Conservation (phyloP, 2,888 invertebrate genomes). For the Muschampia plurimacula region DNA sequence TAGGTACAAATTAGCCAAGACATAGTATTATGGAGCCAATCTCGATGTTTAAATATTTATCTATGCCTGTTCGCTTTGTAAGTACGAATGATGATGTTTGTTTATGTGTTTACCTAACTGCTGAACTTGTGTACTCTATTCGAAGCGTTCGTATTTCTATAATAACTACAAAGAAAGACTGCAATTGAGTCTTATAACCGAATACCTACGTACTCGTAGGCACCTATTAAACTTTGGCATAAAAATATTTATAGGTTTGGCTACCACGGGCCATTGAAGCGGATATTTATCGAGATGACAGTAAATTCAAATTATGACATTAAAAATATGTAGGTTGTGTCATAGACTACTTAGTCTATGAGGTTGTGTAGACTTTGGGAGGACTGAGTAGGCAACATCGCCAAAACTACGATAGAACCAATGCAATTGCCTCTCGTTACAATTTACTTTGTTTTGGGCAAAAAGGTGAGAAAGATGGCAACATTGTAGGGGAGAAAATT, state of each 20-base stretch:
- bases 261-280: background rate
- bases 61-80: conserved; percentile 81
- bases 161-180: conserved; percentile 63
- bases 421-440: background rate
- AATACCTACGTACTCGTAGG: background rate
- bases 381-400: too few relatives aligned
- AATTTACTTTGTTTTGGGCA: background rate
- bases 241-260: background rate
- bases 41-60: conserved; percentile 80
- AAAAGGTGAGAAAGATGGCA: background rate
- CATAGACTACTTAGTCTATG: too few relatives aligned
- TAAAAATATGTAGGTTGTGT: too few relatives aligned
- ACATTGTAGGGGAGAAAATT: background rate
- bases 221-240: background rate
- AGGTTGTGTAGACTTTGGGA: too few relatives aligned
- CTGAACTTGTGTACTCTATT: conserved; percentile 74
- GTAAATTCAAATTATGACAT: too few relatives aligned
- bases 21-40: conserved; percentile 71
- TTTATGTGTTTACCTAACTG: conserved; percentile 81
- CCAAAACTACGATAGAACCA: background rate
- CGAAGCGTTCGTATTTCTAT: conserved; percentile 65
- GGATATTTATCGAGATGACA: too few relatives aligned
- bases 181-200: too few relatives aligned
- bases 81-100: conserved; percentile 83
- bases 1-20: conserved; percentile 64